Percentiles rank a stretch among this genome's conserved stretches.
Evolutionary conservation across 2,888 invertebrate genomes (phyloP).

Genomic region (Sturmia bella): DNA sequence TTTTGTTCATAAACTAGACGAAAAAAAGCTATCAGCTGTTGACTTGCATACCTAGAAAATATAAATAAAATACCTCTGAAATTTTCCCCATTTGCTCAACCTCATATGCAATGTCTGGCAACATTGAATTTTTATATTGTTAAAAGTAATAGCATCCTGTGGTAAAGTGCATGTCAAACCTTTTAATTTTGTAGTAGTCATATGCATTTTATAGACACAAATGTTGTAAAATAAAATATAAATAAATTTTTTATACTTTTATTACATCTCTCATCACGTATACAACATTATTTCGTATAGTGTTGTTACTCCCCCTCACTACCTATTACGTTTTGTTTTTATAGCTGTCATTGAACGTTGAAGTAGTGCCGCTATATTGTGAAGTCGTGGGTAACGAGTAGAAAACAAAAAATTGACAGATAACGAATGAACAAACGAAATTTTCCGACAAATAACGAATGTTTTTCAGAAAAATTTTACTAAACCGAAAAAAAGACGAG

Average conservation of each 20-base stretch:
- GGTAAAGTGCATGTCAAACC: too few species aligned
- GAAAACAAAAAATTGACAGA: constrained; percentile 33
- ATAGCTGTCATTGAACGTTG: constrained; percentile 36
- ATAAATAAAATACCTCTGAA: too few species aligned
- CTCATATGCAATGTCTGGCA: too few species aligned
- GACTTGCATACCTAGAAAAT: too few species aligned
- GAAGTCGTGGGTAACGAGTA: constrained; percentile 38
- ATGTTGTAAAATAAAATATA: too few species aligned
- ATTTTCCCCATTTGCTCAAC: too few species aligned
- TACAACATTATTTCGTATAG: constrained; percentile 56
- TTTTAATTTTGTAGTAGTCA: too few species aligned
- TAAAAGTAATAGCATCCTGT: too few species aligned
- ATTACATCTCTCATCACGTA: constrained; percentile 45
- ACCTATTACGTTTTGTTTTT: constrained; percentile 33
- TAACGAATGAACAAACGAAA: constrained; percentile 64
- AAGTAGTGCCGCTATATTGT: constrained; percentile 50
- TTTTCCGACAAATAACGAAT: constrained; percentile 69
- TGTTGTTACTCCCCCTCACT: constrained; percentile 61
- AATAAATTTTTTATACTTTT: background rate
- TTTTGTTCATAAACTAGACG: too few species aligned
- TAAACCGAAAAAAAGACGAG: constrained; percentile 66
- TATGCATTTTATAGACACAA: too few species aligned
- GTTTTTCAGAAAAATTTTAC: constrained; percentile 59
- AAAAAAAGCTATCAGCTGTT: too few species aligned
- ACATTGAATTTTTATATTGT: too few species aligned